Evolutionary conservation across 2,113 vertebrate genomes (phyloP).

Genomic region (Muntiacus reevesi): DNA sequence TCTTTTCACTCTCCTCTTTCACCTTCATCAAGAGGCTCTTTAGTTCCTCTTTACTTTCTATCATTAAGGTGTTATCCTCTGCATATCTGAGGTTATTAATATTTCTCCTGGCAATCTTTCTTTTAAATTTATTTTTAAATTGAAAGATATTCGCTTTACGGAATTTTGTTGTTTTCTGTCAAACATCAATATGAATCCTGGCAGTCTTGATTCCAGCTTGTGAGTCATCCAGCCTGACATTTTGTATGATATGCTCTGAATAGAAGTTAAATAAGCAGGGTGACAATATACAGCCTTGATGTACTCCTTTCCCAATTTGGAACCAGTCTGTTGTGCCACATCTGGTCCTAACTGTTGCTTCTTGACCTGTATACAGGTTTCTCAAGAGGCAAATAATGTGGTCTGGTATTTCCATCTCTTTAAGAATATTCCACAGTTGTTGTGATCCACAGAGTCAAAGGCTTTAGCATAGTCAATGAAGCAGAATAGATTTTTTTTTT

Average conservation of each 20-base stretch:
- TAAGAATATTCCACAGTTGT: neutral
- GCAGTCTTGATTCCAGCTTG: neutral
- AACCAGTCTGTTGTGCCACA: neutral
- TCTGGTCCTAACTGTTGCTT: neutral
- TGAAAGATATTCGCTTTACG: neutral
- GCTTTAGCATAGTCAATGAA: neutral
- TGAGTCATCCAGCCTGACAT: neutral
- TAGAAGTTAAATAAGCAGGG: neutral
- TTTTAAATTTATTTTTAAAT: neutral
- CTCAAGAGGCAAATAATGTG: neutral
- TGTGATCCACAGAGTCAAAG: neutral
- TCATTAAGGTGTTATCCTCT: neutral
- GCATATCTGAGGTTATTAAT: neutral
- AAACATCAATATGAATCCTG: neutral
- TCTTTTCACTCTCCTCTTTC: neutral
- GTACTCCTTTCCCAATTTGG: neutral
- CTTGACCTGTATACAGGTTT: neutral
- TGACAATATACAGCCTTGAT: neutral
- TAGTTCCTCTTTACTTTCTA: neutral
- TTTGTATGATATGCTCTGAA: neutral
- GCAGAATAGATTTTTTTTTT: neutral
- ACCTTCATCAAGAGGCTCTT: neutral
- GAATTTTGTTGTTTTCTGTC: no score
- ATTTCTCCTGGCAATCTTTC: neutral
- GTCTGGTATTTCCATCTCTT: neutral